These are phyloP conservation scores for Agrotis ipsilon DNA, from an alignment of 2,888 invertebrate genomes.

Conservation along the genomic window DNA sequence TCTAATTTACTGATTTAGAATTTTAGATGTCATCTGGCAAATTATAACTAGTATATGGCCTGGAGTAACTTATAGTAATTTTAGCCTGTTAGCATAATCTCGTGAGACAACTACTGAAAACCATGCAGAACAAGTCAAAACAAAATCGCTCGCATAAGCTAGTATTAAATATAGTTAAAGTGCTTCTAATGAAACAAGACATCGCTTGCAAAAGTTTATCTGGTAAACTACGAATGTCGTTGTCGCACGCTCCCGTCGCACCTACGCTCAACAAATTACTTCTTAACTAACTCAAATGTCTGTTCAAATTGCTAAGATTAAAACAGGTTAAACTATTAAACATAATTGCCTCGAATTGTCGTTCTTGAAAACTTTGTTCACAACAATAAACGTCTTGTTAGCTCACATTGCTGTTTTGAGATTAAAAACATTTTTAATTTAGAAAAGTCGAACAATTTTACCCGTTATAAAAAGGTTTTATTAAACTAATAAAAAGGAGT, in stretches of 20 bases:
- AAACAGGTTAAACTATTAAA: constrained; percentile 57
- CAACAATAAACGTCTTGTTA: constrained; percentile 29
- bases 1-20: too few relatives aligned
- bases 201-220: constrained; percentile 25
- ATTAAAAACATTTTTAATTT: constrained; percentile 24
- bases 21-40: too few relatives aligned
- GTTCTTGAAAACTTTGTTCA: constrained; percentile 38
- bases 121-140: too few relatives aligned
- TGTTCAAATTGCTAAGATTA: constrained; percentile 52
- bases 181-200: constrained; percentile 7
- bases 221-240: constrained; percentile 7
- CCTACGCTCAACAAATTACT: constrained; percentile 45
- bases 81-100: too few relatives aligned
- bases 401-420: constrained; percentile 4
- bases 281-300: constrained; percentile 47
- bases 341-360: constrained; percentile 35
- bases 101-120: too few relatives aligned
- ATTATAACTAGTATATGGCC: too few relatives aligned
- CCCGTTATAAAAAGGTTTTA: constrained; percentile 38
- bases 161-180: not conserved
- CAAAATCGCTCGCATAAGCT: too few relatives aligned
- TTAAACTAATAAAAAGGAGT: constrained; percentile 57
- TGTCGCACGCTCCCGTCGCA: constrained; percentile 27
- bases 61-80: too few relatives aligned
- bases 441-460: constrained; percentile 20